Conservation (phyloP, 2,888 invertebrate genomes). For the Pelosia muscerda region DNA sequence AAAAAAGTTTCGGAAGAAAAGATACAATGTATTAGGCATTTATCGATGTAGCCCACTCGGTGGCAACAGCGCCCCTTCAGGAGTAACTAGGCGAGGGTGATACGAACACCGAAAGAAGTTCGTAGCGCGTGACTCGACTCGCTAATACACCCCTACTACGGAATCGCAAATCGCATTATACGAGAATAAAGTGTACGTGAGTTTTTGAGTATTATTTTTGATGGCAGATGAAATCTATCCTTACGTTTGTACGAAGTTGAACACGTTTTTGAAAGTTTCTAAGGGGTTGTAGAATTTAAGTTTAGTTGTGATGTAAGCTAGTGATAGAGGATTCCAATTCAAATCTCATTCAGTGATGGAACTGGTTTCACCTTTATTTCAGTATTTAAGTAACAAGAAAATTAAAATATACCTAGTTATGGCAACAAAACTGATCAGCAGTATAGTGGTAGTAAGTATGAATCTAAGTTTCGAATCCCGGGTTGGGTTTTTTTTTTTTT, state of each 20-base stretch:
- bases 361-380: neutral
- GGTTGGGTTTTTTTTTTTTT: no score
- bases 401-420: neutral
- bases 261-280: neutral
- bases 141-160: slow-evolving; percentile 51
- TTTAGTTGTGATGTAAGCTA: neutral
- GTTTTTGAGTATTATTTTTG: neutral
- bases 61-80: slow-evolving; percentile 60
- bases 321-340: neutral
- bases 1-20: slow-evolving; percentile 39
- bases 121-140: slow-evolving; percentile 73
- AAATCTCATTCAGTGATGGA: neutral
- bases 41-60: slow-evolving; percentile 42
- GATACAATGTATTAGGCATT: slow-evolving; percentile 50
- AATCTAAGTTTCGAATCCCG: neutral
- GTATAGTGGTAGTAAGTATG: neutral
- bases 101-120: slow-evolving; percentile 77
- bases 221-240: neutral
- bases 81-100: slow-evolving; percentile 71
- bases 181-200: neutral
- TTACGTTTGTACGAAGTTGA: neutral
- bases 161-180: neutral
- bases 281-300: neutral
- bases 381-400: neutral
- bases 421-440: neutral